phyloP scores from a whole-genome alignment of 2,113 vertebrate species.

The Archilochus colubris region DNA sequence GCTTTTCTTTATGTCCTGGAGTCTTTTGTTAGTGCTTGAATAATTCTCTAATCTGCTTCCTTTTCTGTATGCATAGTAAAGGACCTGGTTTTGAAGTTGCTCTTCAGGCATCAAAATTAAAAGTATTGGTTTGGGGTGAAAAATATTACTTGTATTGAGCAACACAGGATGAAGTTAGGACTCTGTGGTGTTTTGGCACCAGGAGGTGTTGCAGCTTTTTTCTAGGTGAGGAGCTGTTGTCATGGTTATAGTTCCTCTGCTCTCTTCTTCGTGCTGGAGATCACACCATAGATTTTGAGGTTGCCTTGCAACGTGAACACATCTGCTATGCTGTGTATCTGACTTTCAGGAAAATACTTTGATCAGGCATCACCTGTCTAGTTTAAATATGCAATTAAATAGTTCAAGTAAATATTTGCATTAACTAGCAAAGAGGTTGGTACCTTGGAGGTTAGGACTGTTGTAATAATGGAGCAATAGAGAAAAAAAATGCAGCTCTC shows the following conservation, averaged over 20 bases:
- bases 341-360: conserved; percentile 33
- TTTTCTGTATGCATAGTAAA: not conserved
- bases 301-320: not conserved
- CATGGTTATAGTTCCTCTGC: conserved; percentile 24
- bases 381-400: conserved; percentile 52
- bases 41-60: not conserved
- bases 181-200: not conserved
- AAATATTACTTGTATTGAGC: not conserved
- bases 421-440: conserved; percentile 36
- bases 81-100: not conserved
- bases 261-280: not conserved
- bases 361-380: conserved; percentile 29
- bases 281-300: not conserved
- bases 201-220: not conserved
- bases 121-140: not conserved
- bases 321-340: not conserved
- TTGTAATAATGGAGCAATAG: conserved; percentile 33
- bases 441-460: conserved; percentile 20
- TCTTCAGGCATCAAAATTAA: not conserved
- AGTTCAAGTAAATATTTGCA: conserved; percentile 53
- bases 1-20: not conserved
- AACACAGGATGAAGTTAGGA: not conserved
- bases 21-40: not conserved
- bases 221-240: not conserved
- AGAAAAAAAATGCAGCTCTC: conserved; percentile 25